A percentile compares a stretch with the other conserved stretches of the same genome.
These are phyloP conservation scores for Lepidurus arcticus DNA, from an alignment of 1,140 invertebrate genomes.

Conservation along the genomic window DNA sequence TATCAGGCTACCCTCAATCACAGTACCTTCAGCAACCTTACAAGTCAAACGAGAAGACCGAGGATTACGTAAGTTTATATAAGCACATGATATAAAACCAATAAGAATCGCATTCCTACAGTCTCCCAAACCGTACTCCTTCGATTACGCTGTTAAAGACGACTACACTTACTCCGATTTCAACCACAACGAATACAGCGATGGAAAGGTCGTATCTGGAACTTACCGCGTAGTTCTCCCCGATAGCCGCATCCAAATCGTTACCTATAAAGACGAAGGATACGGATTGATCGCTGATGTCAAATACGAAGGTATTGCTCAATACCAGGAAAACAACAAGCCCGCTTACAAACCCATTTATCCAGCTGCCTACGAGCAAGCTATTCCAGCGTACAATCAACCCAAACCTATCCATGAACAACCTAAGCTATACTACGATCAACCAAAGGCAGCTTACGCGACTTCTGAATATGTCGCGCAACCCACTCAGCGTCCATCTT, in stretches of 20 bases:
- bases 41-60: neutral
- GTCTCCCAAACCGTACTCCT: slow-evolving; percentile 52
- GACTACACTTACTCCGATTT: slow-evolving; percentile 61
- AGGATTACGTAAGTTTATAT: neutral
- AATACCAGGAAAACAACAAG: neutral
- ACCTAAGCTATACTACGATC: neutral
- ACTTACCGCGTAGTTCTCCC: slow-evolving; percentile 65
- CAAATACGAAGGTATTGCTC: slow-evolving; percentile 54
- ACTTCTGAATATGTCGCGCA: neutral
- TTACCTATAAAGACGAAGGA: slow-evolving; percentile 71
- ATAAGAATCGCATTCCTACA: neutral
- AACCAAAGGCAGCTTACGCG: neutral
- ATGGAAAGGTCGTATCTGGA: slow-evolving; percentile 56
- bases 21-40: neutral
- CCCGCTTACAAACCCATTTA: neutral
- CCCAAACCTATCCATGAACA: neutral
- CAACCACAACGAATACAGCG: slow-evolving; percentile 60
- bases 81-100: neutral
- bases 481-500: neutral
- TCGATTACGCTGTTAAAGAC: slow-evolving; percentile 66
- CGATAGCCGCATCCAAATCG: slow-evolving; percentile 66
- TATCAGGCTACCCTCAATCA: neutral
- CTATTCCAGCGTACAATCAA: neutral
- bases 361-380: neutral
- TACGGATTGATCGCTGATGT: slow-evolving; percentile 71